These are phyloP conservation scores for Oreocharis arfaki DNA, from an alignment of 2,113 vertebrate genomes.

Conservation along the genomic window DNA sequence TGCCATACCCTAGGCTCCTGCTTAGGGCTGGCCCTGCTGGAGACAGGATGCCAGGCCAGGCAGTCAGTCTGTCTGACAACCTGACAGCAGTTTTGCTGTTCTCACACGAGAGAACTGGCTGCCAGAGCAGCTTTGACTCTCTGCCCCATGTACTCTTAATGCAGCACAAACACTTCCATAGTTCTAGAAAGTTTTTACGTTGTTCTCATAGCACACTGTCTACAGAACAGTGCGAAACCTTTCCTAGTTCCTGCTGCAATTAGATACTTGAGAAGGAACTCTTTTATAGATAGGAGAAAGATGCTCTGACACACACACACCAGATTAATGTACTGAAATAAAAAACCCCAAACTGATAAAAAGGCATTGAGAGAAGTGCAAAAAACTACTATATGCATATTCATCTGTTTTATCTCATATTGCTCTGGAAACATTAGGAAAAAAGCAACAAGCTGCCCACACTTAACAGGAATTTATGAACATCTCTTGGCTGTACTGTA, in stretches of 20 bases:
- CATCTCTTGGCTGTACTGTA: background rate
- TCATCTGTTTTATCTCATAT: background rate
- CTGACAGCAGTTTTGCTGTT: background rate
- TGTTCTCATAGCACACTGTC: background rate
- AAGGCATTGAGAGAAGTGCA: background rate
- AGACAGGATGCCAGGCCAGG: background rate
- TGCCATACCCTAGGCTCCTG: background rate
- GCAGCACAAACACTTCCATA: background rate
- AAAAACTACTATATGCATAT: background rate
- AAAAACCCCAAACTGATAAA: background rate
- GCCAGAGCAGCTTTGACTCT: background rate
- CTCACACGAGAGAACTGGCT: background rate
- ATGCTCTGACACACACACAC: background rate
- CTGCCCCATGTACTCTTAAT: background rate
- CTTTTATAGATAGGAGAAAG: background rate
- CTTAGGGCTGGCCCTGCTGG: background rate
- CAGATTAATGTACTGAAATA: background rate
- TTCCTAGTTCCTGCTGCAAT: background rate
- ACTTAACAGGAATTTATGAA: background rate
- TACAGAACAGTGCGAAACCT: background rate
- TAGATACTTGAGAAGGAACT: constrained; percentile 22
- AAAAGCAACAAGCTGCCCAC: background rate
- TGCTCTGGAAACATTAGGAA: background rate
- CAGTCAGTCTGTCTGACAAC: background rate
- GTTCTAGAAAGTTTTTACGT: background rate